A percentile compares a stretch with the other conserved stretches of the same genome.
phyloP scores from a whole-genome alignment of 2,113 vertebrate species.

The Centrocercus urophasianus region DNA sequence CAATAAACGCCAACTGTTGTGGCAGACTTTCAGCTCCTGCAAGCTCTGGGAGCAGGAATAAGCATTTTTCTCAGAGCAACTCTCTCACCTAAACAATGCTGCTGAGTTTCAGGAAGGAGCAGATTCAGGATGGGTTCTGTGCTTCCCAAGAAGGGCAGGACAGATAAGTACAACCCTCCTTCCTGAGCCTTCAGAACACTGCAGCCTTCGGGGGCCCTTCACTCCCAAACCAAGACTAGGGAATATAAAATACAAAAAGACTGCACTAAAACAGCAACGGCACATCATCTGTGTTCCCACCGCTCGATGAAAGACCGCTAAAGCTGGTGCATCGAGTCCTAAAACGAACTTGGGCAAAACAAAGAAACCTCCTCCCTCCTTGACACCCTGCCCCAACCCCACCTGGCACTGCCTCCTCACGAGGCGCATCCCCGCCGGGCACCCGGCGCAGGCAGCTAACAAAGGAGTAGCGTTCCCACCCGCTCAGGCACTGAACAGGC shows the following conservation, averaged over 20 bases:
- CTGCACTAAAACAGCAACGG: not conserved
- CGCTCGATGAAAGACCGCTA: not conserved
- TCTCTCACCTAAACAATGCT: not conserved
- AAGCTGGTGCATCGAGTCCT: accelerated
- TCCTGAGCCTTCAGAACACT: not conserved
- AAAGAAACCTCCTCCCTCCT: not conserved
- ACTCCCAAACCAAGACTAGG: accelerated
- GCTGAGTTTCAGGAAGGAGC: accelerated
- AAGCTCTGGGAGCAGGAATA: not conserved
- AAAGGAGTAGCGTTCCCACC: constrained; percentile 11
- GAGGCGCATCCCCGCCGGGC: not conserved
- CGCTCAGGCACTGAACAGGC: not conserved
- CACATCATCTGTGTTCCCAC: not conserved
- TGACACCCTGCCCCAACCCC: not conserved
- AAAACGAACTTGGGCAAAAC: not conserved
- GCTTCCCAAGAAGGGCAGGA: not conserved
- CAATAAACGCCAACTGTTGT: not conserved
- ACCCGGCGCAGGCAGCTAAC: not conserved
- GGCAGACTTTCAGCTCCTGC: accelerated
- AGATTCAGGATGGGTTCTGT: not conserved
- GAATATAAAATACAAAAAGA: not conserved
- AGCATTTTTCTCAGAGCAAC: not conserved
- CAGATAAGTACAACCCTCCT: not conserved
- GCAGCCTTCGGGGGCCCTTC: accelerated
- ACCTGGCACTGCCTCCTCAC: not conserved